These are phyloP conservation scores for Rhagophthalmus giganteus DNA, from an alignment of 2,888 invertebrate genomes.

Conservation along the genomic window DNA sequence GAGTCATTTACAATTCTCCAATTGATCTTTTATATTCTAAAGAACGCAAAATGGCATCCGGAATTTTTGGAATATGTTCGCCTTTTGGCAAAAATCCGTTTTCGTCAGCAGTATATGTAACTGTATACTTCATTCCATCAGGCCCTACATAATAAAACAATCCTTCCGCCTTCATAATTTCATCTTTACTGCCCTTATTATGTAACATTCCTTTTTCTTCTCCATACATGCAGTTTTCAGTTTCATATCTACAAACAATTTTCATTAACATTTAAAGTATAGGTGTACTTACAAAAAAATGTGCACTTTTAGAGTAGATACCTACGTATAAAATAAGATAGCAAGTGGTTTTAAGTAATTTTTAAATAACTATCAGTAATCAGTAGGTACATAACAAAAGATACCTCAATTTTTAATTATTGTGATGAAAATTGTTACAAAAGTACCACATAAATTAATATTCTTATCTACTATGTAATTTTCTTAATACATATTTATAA, in stretches of 20 bases:
- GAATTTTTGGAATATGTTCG: slow-evolving; percentile 56
- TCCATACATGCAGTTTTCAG: slow-evolving; percentile 60
- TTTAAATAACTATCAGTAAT: too few species aligned
- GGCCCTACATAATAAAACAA: slow-evolving; percentile 70
- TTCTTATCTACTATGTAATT: too few species aligned
- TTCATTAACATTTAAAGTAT: too few species aligned
- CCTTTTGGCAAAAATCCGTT: slow-evolving; percentile 62
- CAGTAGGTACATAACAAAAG: too few species aligned
- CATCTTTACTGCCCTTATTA: slow-evolving; percentile 57
- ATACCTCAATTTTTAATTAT: too few species aligned
- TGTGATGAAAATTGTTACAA: too few species aligned
- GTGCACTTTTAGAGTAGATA: too few species aligned
- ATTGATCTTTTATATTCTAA: slow-evolving; percentile 32
- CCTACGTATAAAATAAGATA: too few species aligned
- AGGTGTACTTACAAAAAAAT: too few species aligned
- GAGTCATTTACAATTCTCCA: slow-evolving; percentile 5
- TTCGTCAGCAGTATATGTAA: slow-evolving; percentile 65
- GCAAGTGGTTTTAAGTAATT: too few species aligned
- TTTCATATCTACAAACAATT: slow-evolving; percentile 54
- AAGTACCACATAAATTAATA: too few species aligned
- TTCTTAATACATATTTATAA: too few species aligned
- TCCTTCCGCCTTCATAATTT: slow-evolving; percentile 65
- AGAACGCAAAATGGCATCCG: slow-evolving; percentile 42
- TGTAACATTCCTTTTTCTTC: slow-evolving; percentile 62
- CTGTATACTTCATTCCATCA: slow-evolving; percentile 61